Conservation (phyloP, 2,888 invertebrate species). For the Leuctra nigra region DNA sequence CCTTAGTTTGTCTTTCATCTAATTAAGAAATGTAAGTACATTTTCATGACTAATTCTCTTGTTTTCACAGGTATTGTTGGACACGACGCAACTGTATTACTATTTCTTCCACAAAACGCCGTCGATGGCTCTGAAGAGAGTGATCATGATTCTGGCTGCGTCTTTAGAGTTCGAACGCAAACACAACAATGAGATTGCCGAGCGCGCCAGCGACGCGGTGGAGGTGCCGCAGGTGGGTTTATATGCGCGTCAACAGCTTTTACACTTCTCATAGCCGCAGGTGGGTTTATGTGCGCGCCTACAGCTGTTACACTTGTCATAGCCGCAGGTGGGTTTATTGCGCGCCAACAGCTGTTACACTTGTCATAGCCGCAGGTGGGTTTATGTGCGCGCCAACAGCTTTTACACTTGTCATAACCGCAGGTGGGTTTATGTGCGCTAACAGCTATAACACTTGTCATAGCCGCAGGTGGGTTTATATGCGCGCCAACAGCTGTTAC, state of each 20-base stretch:
- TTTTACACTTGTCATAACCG: too few relatives aligned
- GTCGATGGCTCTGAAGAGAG: conserved; percentile 89
- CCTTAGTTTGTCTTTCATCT: background rate
- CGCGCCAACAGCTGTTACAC: too few relatives aligned
- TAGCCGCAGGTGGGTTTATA: too few relatives aligned
- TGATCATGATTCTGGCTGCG: conserved; percentile 93
- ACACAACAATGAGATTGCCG: conserved; percentile 90
- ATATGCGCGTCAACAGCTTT: too few relatives aligned
- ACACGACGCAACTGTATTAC: conserved; percentile 95
- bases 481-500: too few relatives aligned
- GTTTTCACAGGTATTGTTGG: conserved; percentile 65
- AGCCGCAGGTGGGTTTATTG: too few relatives aligned
- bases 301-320: background rate
- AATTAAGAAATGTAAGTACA: background rate
- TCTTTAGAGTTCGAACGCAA: conserved; percentile 93
- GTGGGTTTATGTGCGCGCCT: too few relatives aligned
- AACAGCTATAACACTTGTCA: too few relatives aligned
- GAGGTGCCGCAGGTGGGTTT: conserved; percentile 86
- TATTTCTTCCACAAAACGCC: conserved; percentile 95
- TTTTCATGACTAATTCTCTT: background rate
- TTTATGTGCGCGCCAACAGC: too few relatives aligned
- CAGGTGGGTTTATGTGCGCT: too few relatives aligned
- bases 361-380: too few relatives aligned
- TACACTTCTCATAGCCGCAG: background rate
- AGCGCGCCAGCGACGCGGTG: conserved; percentile 87